Evolutionary conservation across 2,113 vertebrate genomes (phyloP), one percentile per base, ranked within the genome.

Genomic region (Albula glossodonta): DNA sequence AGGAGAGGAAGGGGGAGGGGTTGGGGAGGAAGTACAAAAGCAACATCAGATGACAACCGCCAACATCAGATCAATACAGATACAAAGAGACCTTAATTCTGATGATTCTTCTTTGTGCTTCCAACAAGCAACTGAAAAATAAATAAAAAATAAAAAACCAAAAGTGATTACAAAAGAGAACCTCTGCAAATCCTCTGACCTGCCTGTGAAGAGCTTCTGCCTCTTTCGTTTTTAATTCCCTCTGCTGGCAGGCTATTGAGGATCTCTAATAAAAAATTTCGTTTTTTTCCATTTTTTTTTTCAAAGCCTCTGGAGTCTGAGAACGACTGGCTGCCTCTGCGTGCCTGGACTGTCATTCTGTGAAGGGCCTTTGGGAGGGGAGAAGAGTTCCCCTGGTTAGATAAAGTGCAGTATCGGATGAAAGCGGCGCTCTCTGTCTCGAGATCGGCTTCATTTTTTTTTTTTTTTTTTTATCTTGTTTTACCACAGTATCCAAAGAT

Each of bases 201-300:
- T 77, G 86, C 87, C 78, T 83, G 31, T 41, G 78, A 41, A 87
- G 86, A 57, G 82, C 53, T 51, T 85, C 84, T n/a, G 41, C 84
- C 11, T 85, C 81, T 86, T 85, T 57, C 83, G 86, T 84, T 87
- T 66, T 78, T 84, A 86, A 90, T 85, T 88, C 83, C 88, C 85
- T 74, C 48, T 25, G 51, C 78, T 63, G 84, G 52, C 63, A 81
- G 89, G 84, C 84, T 87, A 88, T 77, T 85, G 86, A 85, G 86
- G 66, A 89, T 88, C 87, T 80, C 81, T 85, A 89, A 90, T 88
- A 89, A 88, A 87, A 77, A 89, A 83, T 10, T 6, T 81, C 11
- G 63, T 66, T 22, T 48, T 60, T 56, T 80, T 66, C 19, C 41
- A 41, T 22, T 15, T 6, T 66, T 53, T n/a, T 56, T 57, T 9